These are phyloP conservation scores for Lepidurus packardi DNA, from an alignment of 1,140 invertebrate species.

Conservation along the genomic window DNA sequence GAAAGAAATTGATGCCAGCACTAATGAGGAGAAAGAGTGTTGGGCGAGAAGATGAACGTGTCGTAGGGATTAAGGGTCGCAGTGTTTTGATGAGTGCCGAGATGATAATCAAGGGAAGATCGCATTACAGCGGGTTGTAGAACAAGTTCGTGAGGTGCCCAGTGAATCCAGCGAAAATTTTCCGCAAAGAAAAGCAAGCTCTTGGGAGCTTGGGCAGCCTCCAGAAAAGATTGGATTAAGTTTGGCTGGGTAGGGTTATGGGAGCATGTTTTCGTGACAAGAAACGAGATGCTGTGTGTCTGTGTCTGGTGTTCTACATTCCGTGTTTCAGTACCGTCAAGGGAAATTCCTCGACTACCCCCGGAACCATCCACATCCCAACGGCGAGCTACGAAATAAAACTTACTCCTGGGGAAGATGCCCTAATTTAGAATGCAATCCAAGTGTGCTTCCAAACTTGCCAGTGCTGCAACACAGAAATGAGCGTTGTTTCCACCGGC, in stretches of 20 bases:
- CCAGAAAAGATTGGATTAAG: neutral
- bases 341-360: neutral
- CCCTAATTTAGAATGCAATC: neutral
- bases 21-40: too few relatives aligned
- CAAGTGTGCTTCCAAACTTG: too few relatives aligned
- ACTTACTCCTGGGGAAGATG: neutral
- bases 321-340: neutral
- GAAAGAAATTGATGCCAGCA: too few relatives aligned
- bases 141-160: neutral
- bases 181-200: neutral
- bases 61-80: too few relatives aligned
- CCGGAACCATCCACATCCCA: neutral
- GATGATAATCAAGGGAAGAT: neutral
- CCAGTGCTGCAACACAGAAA: too few relatives aligned
- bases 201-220: neutral
- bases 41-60: too few relatives aligned
- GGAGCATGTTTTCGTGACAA: neutral
- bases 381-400: neutral
- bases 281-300: neutral
- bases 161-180: neutral
- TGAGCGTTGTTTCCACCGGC: too few relatives aligned
- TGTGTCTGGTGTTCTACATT: conserved; percentile 2
- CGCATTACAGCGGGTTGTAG: neutral
- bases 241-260: neutral
- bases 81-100: neutral